Evolutionary conservation across 2,888 invertebrate genomes (phyloP).

Genomic region (Lobophora halterata): DNA sequence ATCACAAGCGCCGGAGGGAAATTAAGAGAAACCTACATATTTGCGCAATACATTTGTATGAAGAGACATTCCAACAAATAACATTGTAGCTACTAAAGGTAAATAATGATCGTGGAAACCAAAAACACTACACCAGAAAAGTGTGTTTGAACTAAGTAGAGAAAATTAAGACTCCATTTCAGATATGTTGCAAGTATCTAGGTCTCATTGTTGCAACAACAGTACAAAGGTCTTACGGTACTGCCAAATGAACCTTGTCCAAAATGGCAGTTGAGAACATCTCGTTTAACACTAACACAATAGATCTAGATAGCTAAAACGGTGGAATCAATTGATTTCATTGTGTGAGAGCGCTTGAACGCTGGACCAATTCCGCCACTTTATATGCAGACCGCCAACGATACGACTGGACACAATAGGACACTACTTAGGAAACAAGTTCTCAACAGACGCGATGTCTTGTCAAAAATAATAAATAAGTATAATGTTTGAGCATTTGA

Average conservation of each 20-base stretch:
- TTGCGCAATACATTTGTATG: conserved; percentile 9
- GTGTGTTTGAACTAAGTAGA: too few species aligned
- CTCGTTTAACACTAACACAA: too few species aligned
- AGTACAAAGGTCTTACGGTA: conserved; percentile 9
- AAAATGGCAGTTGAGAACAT: conserved; percentile 9
- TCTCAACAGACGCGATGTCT: conserved; percentile 1
- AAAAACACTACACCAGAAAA: too few species aligned
- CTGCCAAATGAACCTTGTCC: conserved; percentile 10
- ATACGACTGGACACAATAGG: conserved; percentile 41
- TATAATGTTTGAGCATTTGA: conserved; percentile 1
- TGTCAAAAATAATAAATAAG: conserved; percentile 1
- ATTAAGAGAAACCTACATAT: conserved; percentile 25
- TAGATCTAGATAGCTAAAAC: conserved; percentile 29
- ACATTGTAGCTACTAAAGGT: conserved; percentile 1
- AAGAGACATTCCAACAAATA: conserved; percentile 8
- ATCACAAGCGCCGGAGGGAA: conserved; percentile 13
- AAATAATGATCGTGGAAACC: too few species aligned
- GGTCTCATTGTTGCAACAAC: conserved; percentile 22
- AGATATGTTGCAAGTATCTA: conserved; percentile 18
- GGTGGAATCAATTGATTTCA: conserved; percentile 46
- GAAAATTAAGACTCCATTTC: too few species aligned
- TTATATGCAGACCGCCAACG: conserved; percentile 46
- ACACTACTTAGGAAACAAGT: conserved; percentile 39
- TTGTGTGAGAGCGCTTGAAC: conserved; percentile 38
- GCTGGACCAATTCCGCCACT: conserved; percentile 51